Base-by-base conservation (phyloP, 2,888 invertebrate genomes). In the Mythimna albipuncta region DNA sequence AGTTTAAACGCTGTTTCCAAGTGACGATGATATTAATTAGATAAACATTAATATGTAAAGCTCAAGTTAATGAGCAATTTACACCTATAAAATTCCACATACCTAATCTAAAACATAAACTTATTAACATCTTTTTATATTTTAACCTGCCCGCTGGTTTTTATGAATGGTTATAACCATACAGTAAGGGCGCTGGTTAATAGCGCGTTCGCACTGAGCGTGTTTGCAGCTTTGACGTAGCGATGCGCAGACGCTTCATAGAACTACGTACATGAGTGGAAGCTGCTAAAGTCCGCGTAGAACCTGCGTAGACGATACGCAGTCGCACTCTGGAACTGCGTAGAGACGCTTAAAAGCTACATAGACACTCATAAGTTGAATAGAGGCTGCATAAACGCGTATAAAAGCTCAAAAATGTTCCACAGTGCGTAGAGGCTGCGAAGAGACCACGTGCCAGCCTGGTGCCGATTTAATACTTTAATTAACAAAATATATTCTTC, bases 11-110 rank as follows among this genome's bases (percentile, higher is more conserved):
- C 54, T 67, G 59, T 63, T 77, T 32, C 10, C n/a, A 66, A 44
- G 47, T 26, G 58, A 19, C 63, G 26, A 50, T 63, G 3, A 55
- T 21, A 72, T 66, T 41, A 63, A 58, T 72, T 64, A 54, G 44
- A 26, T 57, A 58, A 72, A 77, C 62, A 66, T 63, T 7, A 55
- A 69, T 6, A 47, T 72, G 38, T 66, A 54, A 58, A 54, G 52
- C 21, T 41, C 21, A 58, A 55, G n/a, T 44, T 75, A 66, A 67
- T 52, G 4, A 35, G 44, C 41, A 52, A 59, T 79, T 64, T 61
- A 47, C 50, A 59, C 13, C n/a, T 11, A 75, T 68, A 52, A 69
- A 55, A 58, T 50, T 32, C 13, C 26, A 52, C 3, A 26, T 54
- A 32, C 32, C 32, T 32, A 57, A 75, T 75, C n/a, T 68, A 16